These are phyloP conservation scores for Cyprinus carpio DNA, from an alignment of 2,113 vertebrate genomes.

Conservation along the genomic window DNA sequence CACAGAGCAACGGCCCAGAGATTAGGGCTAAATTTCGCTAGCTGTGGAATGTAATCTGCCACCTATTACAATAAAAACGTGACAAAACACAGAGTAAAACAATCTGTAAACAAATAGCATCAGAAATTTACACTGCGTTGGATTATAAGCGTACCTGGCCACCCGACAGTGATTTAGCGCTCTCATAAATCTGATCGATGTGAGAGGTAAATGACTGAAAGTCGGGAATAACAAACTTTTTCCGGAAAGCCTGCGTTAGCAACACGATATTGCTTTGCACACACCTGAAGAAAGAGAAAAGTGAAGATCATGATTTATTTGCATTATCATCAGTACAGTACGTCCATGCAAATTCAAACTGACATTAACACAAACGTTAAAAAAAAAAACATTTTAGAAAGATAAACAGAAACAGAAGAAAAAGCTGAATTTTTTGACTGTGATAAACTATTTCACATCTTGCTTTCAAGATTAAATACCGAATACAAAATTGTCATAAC, in stretches of 20 bases:
- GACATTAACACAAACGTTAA: no score
- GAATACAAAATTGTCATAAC: no score
- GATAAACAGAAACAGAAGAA: background rate
- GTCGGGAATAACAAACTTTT: conserved; percentile 99
- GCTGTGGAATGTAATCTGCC: conserved; percentile 97
- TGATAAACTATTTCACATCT: background rate
- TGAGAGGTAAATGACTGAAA: conserved; percentile 94
- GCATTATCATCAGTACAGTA: background rate
- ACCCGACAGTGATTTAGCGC: conserved; percentile 88
- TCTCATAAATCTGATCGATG: conserved; percentile 91
- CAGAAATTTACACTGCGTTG: background rate
- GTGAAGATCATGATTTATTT: background rate
- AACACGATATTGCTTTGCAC: conserved; percentile 98
- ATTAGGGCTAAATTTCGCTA: conserved; percentile 97
- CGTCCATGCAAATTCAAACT: background rate
- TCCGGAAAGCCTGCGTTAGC: conserved; percentile 96
- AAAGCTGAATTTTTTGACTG: background rate
- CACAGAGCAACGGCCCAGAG: conserved; percentile 95
- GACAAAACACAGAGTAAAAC: background rate
- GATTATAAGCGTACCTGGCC: conserved; percentile 80
- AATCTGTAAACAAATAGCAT: background rate
- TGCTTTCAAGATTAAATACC: background rate
- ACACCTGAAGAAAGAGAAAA: conserved; percentile 77
- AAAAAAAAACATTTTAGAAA: background rate
- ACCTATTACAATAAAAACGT: conserved; percentile 74